phyloP scores from a whole-genome alignment of 1,140 invertebrate species.

The Holcopasites calliopsidis region DNA sequence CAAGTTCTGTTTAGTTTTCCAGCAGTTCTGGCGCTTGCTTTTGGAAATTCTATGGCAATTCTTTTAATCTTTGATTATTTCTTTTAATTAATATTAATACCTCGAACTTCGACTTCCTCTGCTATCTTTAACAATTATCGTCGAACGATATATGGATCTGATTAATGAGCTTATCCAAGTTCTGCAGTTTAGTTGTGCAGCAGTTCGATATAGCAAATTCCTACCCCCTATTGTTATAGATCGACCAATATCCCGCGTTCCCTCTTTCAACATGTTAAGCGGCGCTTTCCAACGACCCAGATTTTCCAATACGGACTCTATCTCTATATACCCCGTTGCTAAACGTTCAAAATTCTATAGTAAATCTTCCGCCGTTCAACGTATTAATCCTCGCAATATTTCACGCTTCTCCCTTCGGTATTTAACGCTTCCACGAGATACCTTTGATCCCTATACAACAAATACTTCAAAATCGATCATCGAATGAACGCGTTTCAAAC shows the following conservation, averaged over 20 bases:
- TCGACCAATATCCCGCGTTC: not conserved
- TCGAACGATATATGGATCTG: no score
- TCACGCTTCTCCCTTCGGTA: not conserved
- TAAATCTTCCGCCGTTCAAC: not conserved
- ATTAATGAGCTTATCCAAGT: no score
- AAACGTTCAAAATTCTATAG: slow-evolving; percentile 6
- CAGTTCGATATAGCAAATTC: not conserved
- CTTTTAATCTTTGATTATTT: no score
- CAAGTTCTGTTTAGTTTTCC: no score
- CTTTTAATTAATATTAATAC: no score
- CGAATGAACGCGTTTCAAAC: no score
- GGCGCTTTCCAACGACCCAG: slow-evolving; percentile 13
- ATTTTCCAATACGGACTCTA: slow-evolving; percentile 9
- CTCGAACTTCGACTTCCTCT: no score
- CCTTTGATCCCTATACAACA: not conserved
- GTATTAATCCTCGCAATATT: slow-evolving; percentile 7
- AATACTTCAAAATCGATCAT: not conserved
- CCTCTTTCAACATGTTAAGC: slow-evolving; percentile 8
- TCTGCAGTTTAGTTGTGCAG: not conserved
- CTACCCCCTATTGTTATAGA: slow-evolving; percentile 4
- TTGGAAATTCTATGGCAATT: no score
- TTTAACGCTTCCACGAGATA: not conserved
- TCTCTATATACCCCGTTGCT: not conserved
- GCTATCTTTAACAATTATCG: no score
- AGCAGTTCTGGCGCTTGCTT: no score